Conservation (phyloP, 2,888 invertebrate genomes). For the Isoperla grammatica region DNA sequence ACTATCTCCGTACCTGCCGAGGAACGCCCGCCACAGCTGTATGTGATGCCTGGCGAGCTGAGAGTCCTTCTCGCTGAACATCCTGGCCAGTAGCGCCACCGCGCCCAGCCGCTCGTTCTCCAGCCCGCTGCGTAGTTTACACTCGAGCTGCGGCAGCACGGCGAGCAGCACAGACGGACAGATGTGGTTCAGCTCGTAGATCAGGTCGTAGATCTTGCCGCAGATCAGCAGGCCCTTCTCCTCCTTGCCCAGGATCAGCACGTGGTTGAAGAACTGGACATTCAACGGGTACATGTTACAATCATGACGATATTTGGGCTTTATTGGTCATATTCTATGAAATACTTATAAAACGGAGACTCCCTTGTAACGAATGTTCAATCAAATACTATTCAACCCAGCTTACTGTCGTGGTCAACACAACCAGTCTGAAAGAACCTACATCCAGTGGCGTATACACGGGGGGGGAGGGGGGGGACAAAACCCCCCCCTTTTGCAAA, state of each 20-base stretch:
- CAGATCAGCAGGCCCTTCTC: constrained; percentile 74
- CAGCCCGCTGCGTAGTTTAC: constrained; percentile 87
- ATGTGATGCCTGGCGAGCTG: constrained; percentile 80
- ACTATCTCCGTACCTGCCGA: constrained; percentile 55
- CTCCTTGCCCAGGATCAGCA: constrained; percentile 86
- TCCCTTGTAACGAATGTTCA: too few species aligned
- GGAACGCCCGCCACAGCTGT: constrained; percentile 86
- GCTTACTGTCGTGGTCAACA: too few species aligned
- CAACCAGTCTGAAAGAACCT: too few species aligned
- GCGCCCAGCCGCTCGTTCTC: constrained; percentile 85
- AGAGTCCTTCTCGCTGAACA: constrained; percentile 95
- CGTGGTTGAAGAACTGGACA: constrained; percentile 92
- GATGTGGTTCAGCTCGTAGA: constrained; percentile 92
- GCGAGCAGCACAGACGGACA: constrained; percentile 80
- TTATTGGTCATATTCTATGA: too few species aligned
- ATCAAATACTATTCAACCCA: background rate
- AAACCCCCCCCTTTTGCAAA: too few species aligned
- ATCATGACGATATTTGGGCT: background rate
- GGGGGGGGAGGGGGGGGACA: too few species aligned
- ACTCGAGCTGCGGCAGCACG: constrained; percentile 91
- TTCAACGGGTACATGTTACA: background rate
- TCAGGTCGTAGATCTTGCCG: constrained; percentile 87
- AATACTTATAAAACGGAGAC: too few species aligned
- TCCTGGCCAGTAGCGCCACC: constrained; percentile 83
- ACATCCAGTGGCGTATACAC: too few species aligned